Conservation (phyloP, 2,113 vertebrate species). For the Loxodonta africana region DNA sequence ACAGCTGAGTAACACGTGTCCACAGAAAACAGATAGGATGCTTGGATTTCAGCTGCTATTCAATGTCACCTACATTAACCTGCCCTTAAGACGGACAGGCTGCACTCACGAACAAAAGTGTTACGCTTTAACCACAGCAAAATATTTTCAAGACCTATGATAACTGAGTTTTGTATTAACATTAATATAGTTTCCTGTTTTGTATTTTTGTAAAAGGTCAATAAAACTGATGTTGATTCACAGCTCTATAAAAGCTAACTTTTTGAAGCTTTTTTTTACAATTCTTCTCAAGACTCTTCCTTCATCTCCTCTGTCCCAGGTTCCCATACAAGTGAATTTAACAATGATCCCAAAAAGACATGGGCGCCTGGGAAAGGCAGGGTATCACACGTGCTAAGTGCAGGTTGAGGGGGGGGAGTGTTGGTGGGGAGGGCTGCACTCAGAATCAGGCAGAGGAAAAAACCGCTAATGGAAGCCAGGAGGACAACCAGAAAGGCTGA, state of each 20-base stretch:
- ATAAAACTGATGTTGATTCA: not conserved
- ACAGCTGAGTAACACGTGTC: fast-evolving
- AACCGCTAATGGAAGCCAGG: not conserved
- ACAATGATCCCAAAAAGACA: fast-evolving
- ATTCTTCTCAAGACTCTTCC: not conserved
- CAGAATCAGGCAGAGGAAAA: not conserved
- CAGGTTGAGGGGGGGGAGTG: too few species aligned
- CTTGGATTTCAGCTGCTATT: not conserved
- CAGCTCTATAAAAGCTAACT: not conserved
- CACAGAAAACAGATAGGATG: not conserved
- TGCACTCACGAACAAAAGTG: fast-evolving
- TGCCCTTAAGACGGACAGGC: not conserved
- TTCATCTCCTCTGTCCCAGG: not conserved
- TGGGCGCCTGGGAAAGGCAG: not conserved
- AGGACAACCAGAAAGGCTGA: not conserved
- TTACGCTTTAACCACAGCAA: not conserved
- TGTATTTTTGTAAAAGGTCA: not conserved
- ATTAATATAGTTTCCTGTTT: not conserved
- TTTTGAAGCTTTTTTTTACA: not conserved
- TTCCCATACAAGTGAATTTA: not conserved
- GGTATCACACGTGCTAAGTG: not conserved
- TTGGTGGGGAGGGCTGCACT: too few species aligned
- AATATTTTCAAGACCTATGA: not conserved
- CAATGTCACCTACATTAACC: fast-evolving
- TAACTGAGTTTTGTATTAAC: not conserved